Conservation (phyloP, 2,113 vertebrate species). For the Mormyrus iriodes region DNA sequence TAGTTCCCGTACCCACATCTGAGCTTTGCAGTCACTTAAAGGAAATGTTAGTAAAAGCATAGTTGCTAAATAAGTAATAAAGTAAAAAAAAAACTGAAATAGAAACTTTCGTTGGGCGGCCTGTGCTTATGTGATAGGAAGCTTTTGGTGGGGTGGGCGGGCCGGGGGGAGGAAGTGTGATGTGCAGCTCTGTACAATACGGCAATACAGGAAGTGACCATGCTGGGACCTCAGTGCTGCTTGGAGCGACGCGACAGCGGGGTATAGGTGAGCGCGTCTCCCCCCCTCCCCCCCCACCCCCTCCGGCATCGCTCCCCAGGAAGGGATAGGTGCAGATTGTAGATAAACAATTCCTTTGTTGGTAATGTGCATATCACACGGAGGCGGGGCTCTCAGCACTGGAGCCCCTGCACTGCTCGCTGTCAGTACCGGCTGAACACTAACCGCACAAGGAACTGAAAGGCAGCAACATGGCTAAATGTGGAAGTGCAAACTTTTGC, state of each 20-base stretch:
- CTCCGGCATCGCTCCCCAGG: neutral
- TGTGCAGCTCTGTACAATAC: neutral
- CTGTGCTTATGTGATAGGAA: neutral
- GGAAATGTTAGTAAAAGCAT: neutral
- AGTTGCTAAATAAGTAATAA: neutral
- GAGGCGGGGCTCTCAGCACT: neutral
- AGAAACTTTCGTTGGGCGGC: neutral
- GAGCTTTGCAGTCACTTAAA: neutral
- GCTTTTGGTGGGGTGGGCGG: neutral
- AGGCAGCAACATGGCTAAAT: neutral
- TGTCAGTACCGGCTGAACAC: neutral
- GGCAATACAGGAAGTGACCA: neutral
- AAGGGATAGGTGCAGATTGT: neutral
- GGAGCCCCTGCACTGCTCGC: neutral
- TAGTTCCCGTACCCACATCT: neutral
- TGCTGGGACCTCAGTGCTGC: neutral
- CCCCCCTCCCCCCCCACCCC: neutral
- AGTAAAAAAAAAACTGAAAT: neutral
- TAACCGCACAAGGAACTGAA: slow-evolving; percentile 11
- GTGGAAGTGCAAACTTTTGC: slow-evolving; percentile 5
- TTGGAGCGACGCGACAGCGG: neutral
- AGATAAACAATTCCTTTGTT: neutral
- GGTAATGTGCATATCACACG: neutral
- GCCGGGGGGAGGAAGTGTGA: neutral
- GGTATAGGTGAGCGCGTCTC: neutral